Percentiles rank a stretch among this genome's conserved stretches.
Evolutionary conservation across 1,140 invertebrate species (phyloP).

Genomic region (Cryptotermes secundus): DNA sequence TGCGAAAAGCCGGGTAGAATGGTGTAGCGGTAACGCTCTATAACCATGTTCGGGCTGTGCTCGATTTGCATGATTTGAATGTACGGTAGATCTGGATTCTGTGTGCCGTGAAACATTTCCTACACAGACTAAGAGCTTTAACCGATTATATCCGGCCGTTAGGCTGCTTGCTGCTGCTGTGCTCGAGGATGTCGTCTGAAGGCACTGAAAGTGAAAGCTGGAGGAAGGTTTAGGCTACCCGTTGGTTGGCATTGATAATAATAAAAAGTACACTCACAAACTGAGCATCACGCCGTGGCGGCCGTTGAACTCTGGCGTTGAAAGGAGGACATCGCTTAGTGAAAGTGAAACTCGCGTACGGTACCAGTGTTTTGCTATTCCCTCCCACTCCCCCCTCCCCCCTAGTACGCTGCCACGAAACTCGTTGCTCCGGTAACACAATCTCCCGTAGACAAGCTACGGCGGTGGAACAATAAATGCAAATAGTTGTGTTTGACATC

Average conservation of each 20-base stretch:
- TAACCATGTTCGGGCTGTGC: too few species aligned
- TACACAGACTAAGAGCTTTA: background rate
- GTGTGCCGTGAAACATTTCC: background rate
- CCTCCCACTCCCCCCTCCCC: background rate
- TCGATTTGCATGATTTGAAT: too few species aligned
- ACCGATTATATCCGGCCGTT: background rate
- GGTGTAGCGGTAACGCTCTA: too few species aligned
- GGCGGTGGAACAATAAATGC: too few species aligned
- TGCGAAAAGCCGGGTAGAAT: too few species aligned
- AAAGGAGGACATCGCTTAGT: constrained; percentile 10
- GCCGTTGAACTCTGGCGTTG: constrained; percentile 7
- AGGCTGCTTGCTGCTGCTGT: background rate
- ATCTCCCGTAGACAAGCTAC: background rate
- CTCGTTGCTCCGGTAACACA: background rate
- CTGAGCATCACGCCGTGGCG: background rate
- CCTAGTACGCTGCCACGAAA: background rate
- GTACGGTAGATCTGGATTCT: too few species aligned
- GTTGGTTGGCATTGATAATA: background rate
- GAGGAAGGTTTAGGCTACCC: background rate
- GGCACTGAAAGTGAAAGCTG: constrained; percentile 2
- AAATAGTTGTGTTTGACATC: background rate
- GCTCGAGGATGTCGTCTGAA: background rate
- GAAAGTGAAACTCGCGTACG: constrained; percentile 6
- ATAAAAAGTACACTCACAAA: background rate
- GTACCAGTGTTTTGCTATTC: background rate